Base-by-base conservation (phyloP, 2,888 invertebrate genomes). In the Julus scandinavius region DNA sequence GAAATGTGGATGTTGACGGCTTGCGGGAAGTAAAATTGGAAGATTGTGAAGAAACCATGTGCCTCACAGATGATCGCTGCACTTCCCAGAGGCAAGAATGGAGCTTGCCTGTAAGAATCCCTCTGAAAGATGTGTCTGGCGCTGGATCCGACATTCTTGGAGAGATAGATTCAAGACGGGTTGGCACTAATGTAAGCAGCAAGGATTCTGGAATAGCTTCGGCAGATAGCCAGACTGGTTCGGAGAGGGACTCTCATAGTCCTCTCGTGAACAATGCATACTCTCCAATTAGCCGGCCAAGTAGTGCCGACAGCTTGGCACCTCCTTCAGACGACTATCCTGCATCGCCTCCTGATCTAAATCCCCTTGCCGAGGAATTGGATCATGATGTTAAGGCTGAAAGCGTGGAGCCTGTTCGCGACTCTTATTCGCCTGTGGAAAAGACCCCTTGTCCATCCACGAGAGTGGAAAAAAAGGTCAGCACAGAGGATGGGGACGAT, bases 241-340 rank as follows among this genome's bases (percentile, higher is more conserved):
- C 88, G 0, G 88, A 88, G 83, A 38, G 50, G n/a, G 89, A 87
- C 20, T 45, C 86, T 20, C 72, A 63, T n/a, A 88, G 90, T 88
- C 87, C 90, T 17, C 90, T 91, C 7, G 89, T 91, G 49, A 90
- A 91, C 49, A 91, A 90, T 49, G 91, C 91, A 29, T 93, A 93
- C 88, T 93, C 93, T 3, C 93, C 93, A 1, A 93, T 93, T 88
- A 93, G 93, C 54, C 90, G 93, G 87, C 93, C 93, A 4, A 92
- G 91, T 89, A 92, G 92, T 90, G 91, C 92, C 5, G 92, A 92
- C 89, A 91, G 91, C 84, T 90, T 90, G 7, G 45, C 20, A 17
- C 87, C 86, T 41, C 50, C 84, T 38, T 58, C 88, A 2, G 72
- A 63, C 45, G 63, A 40, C 41, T 45, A 45, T 38, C 72, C 72